phyloP scores from a whole-genome alignment of 2,888 invertebrate genomes.

The Spicauda simplicius region DNA sequence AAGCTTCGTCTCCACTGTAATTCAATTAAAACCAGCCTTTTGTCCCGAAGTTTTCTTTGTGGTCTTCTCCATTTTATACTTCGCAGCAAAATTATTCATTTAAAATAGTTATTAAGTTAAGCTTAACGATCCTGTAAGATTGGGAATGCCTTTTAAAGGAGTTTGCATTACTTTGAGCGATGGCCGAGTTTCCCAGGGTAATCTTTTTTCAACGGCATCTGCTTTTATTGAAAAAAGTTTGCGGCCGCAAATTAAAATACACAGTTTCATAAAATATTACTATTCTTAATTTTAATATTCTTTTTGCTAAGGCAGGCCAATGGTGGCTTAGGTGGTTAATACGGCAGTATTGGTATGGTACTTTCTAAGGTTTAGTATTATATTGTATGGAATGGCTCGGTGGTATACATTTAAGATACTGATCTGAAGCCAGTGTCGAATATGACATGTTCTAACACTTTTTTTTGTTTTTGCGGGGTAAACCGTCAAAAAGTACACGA shows the following conservation, averaged over 20 bases:
- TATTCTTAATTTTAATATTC: not conserved
- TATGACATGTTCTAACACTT: no score
- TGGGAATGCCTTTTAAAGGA: constrained; percentile 28
- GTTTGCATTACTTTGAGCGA: constrained; percentile 23
- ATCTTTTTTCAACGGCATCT: not conserved
- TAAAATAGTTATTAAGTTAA: constrained; percentile 33
- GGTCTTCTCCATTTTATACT: constrained; percentile 27
- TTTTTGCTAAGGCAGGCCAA: no score
- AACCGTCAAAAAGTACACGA: no score
- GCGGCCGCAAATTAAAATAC: not conserved
- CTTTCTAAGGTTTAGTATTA: no score
- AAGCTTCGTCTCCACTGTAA: constrained; percentile 25
- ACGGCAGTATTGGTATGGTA: no score
- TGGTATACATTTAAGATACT: no score
- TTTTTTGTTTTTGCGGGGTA: no score
- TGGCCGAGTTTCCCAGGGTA: not conserved
- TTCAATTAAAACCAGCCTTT: constrained; percentile 34
- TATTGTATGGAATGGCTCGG: no score
- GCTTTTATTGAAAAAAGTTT: constrained; percentile 4
- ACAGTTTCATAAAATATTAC: not conserved
- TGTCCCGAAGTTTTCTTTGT: constrained; percentile 35
- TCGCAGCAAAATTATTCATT: constrained; percentile 27
- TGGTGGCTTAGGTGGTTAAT: no score
- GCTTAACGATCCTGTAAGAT: constrained; percentile 18
- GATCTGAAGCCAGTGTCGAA: no score